Evolutionary conservation across 2,113 vertebrate genomes (phyloP), one percentile per base, ranked within the genome.

Genomic region (Heterotis niloticus): DNA sequence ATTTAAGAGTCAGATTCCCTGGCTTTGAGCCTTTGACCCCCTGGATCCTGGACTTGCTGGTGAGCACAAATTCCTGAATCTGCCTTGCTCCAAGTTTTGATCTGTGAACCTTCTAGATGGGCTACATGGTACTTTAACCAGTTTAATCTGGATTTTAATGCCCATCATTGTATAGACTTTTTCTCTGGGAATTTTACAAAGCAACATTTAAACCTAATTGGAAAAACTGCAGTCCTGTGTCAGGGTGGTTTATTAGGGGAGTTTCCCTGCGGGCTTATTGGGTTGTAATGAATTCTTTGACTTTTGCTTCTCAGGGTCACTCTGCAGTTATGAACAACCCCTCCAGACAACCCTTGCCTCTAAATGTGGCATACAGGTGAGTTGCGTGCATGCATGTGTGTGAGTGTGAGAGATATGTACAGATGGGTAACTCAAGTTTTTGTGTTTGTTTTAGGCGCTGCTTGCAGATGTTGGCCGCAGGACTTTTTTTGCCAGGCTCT

Each of bases 321-420:
- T 98, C 96, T 0, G 96, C 98, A 0, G 97, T 99, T 80, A 99
- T 99, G 97, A 99, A 99, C 88, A 99, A 98, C 68, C 97, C 97
- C 0, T 96, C 96, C 82, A 91, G 96, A 64, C 98, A 99, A 88
- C 98, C 97, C 0, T 86, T 99, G 86, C 94, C 96, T 0, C 94
- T 99, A 64, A 99, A 99, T 1, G 90, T 98, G 14, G 96, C 96
- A 17, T 99, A 99, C 92, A 98, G 96, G 97, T 98, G 74, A 79
- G 57, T 14, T 11, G 7, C 0, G n/a, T 56, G 20, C 17, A 0
- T 59, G 10, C 17, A 17, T 62, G 60, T 17, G 60, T 62, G 60
- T 20, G 4, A 11, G 20, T 62, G 60, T 62, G 14, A 20, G 60
- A 17, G 20, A 20, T 4, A 14, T 4, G 10, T 59, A 59, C 10